A percentile compares a stretch with the other conserved stretches of the same genome.
Conservation (phyloP, 2,113 vertebrate genomes). For the Pterocles burchelli region DNA sequence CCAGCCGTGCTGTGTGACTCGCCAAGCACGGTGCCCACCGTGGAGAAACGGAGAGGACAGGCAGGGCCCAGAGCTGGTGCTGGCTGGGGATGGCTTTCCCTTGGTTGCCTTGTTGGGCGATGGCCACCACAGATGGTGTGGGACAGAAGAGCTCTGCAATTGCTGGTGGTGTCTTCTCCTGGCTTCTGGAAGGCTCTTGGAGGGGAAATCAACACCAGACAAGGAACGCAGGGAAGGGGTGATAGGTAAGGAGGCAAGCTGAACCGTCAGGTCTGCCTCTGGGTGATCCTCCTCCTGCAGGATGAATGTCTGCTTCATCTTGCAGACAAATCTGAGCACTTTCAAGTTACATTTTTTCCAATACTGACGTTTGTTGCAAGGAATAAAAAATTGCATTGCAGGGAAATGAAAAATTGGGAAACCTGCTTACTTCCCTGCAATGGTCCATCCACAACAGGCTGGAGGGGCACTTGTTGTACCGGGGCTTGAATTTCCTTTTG, state of each 20-base stretch:
- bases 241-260: background rate
- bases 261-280: background rate
- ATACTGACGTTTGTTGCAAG: background rate
- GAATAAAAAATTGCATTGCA: background rate
- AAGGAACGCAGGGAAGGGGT: background rate
- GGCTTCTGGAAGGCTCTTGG: background rate
- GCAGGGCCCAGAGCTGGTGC: background rate
- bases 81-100: background rate
- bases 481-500: background rate
- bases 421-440: background rate
- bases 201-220: background rate
- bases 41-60: background rate
- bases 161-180: background rate
- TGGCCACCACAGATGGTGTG: background rate
- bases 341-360: background rate
- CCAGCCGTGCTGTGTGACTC: conserved; percentile 13
- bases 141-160: background rate
- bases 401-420: background rate
- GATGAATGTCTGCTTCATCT: background rate
- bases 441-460: background rate
- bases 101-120: background rate
- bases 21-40: rapidly evolving
- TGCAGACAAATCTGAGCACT: background rate
- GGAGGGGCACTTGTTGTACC: background rate
- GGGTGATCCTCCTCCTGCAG: background rate